These are phyloP conservation scores for Drosophila micromelanica DNA, from an alignment of 1,140 invertebrate species.

Conservation along the genomic window DNA sequence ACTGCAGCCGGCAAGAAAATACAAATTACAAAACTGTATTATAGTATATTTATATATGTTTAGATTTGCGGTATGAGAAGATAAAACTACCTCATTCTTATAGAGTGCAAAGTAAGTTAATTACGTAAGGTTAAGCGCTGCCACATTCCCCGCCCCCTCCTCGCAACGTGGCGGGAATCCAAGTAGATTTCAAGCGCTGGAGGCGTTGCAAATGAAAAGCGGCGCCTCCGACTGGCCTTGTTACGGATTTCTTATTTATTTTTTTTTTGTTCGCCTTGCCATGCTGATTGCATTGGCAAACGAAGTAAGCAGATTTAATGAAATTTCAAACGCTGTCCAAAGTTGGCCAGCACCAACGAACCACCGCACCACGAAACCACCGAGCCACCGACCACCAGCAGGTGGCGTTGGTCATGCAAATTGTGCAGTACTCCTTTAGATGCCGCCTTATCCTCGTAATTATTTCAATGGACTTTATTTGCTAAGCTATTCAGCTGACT, in stretches of 20 bases:
- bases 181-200: constrained; percentile 76
- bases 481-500: constrained; percentile 53
- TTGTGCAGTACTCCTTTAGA: constrained; percentile 11
- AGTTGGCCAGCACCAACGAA: constrained; percentile 1
- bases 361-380: background rate
- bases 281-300: constrained; percentile 81
- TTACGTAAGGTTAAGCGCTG: constrained; percentile 66
- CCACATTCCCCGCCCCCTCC: constrained; percentile 6
- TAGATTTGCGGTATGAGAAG: background rate
- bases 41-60: background rate
- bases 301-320: constrained; percentile 81
- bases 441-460: constrained; percentile 50
- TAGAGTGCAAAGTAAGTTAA: constrained; percentile 60
- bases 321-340: constrained; percentile 72
- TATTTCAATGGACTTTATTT: constrained; percentile 75
- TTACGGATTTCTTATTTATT: constrained; percentile 26
- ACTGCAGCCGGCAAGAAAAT: no score
- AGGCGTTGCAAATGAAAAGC: constrained; percentile 78
- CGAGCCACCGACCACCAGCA: constrained; percentile 4
- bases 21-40: no score
- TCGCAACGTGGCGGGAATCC: constrained; percentile 17
- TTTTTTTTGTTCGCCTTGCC: constrained; percentile 22
- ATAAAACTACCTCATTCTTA: background rate
- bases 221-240: constrained; percentile 31
- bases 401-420: constrained; percentile 55